A percentile compares a stretch with the other conserved stretches of the same genome.
Conservation (phyloP, 2,888 invertebrate species). For the Dryobota labecula region DNA sequence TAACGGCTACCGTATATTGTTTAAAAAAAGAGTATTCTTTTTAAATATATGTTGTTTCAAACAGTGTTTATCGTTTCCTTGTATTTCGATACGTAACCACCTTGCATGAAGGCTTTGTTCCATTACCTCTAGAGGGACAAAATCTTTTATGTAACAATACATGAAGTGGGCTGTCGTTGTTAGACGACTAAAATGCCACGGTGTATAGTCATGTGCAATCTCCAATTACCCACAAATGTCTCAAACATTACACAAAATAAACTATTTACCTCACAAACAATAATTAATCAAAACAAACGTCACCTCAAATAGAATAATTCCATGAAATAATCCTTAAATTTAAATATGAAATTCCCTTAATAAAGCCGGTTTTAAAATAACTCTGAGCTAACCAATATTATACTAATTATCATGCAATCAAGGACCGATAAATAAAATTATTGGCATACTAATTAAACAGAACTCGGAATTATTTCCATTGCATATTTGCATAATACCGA, state of each 20-base stretch:
- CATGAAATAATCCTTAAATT: slow-evolving; percentile 5
- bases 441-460: slow-evolving; percentile 57
- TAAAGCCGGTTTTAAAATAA: slow-evolving; percentile 24
- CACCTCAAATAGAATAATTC: neutral
- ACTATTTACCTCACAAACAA: neutral
- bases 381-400: slow-evolving; percentile 41
- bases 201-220: neutral
- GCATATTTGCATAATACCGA: slow-evolving; percentile 68
- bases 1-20: too few species aligned
- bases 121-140: too few species aligned
- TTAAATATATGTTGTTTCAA: too few species aligned
- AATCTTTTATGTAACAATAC: too few species aligned
- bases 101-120: too few species aligned
- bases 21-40: too few species aligned
- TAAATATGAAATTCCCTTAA: slow-evolving; percentile 18
- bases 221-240: neutral
- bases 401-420: slow-evolving; percentile 63
- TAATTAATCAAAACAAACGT: slow-evolving; percentile 17
- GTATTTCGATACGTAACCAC: too few species aligned
- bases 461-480: slow-evolving; percentile 57
- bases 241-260: neutral
- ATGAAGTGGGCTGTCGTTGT: too few species aligned
- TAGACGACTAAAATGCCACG: too few species aligned
- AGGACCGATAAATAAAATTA: slow-evolving; percentile 63
- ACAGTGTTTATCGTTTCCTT: too few species aligned